A percentile compares a stretch with the other conserved stretches of the same genome.
phyloP scores from a whole-genome alignment of 2,888 invertebrate species.

The Toxonevra muliebris region DNA sequence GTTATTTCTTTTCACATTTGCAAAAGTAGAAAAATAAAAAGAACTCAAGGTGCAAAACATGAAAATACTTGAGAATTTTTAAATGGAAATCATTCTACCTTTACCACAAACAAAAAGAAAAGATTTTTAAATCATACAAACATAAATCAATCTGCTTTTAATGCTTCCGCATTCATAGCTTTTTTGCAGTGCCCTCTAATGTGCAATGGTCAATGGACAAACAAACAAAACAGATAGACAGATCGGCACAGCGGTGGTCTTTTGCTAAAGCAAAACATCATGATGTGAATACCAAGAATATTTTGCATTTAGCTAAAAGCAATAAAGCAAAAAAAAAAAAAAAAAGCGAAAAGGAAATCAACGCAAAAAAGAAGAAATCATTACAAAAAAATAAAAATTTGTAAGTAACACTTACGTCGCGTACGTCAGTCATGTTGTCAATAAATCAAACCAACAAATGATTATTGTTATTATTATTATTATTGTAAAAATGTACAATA shows the following conservation, averaged over 20 bases:
- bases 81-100: no score
- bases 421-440: no score
- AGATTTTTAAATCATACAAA: background rate
- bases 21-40: background rate
- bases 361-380: no score
- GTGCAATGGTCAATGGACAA: background rate
- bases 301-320: background rate
- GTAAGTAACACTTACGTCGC: no score
- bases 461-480: no score
- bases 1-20: background rate
- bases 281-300: background rate
- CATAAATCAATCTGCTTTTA: slow-evolving; percentile 9
- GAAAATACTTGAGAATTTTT: no score
- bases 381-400: no score
- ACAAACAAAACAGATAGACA: slow-evolving; percentile 1
- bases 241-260: slow-evolving; percentile 13
- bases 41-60: no score
- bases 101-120: no score
- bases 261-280: background rate
- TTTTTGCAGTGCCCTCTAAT: slow-evolving; percentile 7
- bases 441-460: no score
- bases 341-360: no score
- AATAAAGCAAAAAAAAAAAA: background rate
- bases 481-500: no score
- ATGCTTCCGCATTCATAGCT: slow-evolving; percentile 16